Evolutionary conservation across 2,797 vertebrate genomes (phyloP), one percentile per base, ranked within the genome.

Genomic region (Acridotheres tristis): DNA sequence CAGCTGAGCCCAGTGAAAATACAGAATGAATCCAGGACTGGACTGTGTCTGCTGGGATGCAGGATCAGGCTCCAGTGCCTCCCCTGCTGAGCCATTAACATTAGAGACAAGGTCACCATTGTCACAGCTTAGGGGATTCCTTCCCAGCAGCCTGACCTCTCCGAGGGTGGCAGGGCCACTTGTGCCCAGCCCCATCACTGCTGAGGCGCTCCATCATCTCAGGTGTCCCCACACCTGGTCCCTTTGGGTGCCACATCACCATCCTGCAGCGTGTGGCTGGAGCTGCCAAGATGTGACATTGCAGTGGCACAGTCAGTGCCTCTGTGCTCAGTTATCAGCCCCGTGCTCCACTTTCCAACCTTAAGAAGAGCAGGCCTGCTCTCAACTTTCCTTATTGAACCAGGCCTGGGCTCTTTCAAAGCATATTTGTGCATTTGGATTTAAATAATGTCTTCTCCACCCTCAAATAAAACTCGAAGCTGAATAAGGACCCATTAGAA

Each of bases 181-280:
- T 53, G 32, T 32, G 29, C 10, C 10, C 18, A 13, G 27, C 50
- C 50, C 34, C 0, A 3, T 3, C 15, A 11, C 19, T 4, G 2
- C 13, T 15, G 26, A 43, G 73, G 42, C 77, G 27, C 54, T 65
- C 7, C 16, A 54, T 29, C 40, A 19, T 58, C 84, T 48, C 65
- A 50, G 81, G 40, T 32, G 23, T 59, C 23, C 75, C n/a, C 73
- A 72, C 58, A 42, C 26, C 53, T 50, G 77, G 77, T 15, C 9
- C 62, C 66, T 88, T 85, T 68, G 81, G 91, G 47, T 25, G 38
- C 10, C 26, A 9, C 2, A 1, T 45, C 22, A 47, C 40, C 27
- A 1, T 63, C 72, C 61, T 59, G 32, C 53, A 73, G 34, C 0
- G 0, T 0, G 0, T 26, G 71, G 62, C 34, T 72, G 72, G 59